Conservation (phyloP, 2,797 vertebrate genomes). For the Diceros bicornis region DNA sequence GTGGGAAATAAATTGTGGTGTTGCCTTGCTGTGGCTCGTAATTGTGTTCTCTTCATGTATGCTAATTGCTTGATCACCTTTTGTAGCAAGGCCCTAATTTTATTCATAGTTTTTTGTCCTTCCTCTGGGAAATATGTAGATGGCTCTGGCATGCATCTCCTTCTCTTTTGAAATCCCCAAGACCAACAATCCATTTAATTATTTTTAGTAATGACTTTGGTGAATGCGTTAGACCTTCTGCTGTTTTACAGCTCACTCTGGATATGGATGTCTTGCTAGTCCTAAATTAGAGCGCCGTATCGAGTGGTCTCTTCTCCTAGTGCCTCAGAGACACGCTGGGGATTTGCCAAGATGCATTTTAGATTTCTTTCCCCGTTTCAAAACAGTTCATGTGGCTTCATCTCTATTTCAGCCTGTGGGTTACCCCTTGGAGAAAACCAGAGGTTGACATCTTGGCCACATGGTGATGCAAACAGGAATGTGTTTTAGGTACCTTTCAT, state of each 20-base stretch:
- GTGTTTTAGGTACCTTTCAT: neutral
- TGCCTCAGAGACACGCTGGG: neutral
- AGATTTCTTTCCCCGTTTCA: neutral
- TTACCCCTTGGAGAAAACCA: neutral
- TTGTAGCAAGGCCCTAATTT: slow-evolving; percentile 72
- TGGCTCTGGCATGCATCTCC: slow-evolving; percentile 35
- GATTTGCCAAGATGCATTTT: neutral
- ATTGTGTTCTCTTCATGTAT: slow-evolving; percentile 71
- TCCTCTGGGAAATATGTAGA: slow-evolving; percentile 74
- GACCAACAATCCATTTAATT: slow-evolving; percentile 77
- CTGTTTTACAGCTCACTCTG: neutral
- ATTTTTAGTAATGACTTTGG: slow-evolving; percentile 77
- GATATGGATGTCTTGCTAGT: neutral
- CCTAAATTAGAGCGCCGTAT: neutral
- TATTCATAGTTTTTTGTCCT: slow-evolving; percentile 79
- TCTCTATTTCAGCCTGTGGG: neutral
- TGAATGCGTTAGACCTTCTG: slow-evolving; percentile 64
- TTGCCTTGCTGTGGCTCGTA: neutral
- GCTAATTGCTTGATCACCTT: slow-evolving; percentile 77
- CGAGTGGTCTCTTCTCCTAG: neutral
- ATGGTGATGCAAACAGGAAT: neutral
- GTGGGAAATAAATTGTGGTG: slow-evolving; percentile 66
- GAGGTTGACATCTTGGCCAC: neutral
- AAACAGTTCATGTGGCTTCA: neutral
- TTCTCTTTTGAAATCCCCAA: slow-evolving; percentile 73